Percentiles rank a stretch among this genome's conserved stretches.
Conservation (phyloP, 2,113 vertebrate species). For the Sciurus niger region DNA sequence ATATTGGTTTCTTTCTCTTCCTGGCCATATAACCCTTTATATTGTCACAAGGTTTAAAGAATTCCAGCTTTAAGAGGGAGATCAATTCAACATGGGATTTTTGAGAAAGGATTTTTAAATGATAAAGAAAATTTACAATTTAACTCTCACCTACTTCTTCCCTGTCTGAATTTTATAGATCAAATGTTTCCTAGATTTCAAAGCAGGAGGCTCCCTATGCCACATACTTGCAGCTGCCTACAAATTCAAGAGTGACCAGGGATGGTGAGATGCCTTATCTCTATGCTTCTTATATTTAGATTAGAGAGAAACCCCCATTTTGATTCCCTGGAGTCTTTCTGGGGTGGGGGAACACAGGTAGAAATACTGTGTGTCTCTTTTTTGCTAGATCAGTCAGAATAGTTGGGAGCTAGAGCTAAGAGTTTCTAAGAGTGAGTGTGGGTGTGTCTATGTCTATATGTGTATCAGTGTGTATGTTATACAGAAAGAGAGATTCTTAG, state of each 20-base stretch:
- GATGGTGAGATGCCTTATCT: conserved; percentile 92
- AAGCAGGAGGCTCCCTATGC: conserved; percentile 97
- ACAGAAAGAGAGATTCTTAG: background rate
- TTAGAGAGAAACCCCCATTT: background rate
- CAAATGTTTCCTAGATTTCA: conserved; percentile 99
- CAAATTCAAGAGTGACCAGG: conserved; percentile 99
- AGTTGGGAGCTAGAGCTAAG: conserved; percentile 41
- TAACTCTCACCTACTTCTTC: conserved; percentile 65
- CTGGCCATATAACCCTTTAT: background rate
- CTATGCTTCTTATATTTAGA: conserved; percentile 12
- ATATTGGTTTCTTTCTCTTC: conserved; percentile 37
- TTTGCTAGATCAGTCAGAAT: conserved; percentile 51
- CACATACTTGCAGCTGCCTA: conserved; percentile 98
- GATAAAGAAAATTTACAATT: conserved; percentile 36
- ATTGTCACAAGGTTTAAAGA: background rate
- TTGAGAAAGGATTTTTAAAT: conserved; percentile 33
- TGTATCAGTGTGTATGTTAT: background rate
- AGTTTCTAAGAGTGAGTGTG: background rate
- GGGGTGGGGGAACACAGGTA: background rate
- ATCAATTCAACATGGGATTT: conserved; percentile 19
- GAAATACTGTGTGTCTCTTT: conserved; percentile 49
- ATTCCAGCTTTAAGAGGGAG: conserved; percentile 7
- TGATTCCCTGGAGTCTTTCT: conserved; percentile 42
- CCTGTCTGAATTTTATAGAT: conserved; percentile 89
- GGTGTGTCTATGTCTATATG: background rate